A percentile compares a stretch with the other conserved stretches of the same genome.
These are phyloP conservation scores for Calyptomena viridis DNA, from an alignment of 2,113 vertebrate species.

Conservation along the genomic window DNA sequence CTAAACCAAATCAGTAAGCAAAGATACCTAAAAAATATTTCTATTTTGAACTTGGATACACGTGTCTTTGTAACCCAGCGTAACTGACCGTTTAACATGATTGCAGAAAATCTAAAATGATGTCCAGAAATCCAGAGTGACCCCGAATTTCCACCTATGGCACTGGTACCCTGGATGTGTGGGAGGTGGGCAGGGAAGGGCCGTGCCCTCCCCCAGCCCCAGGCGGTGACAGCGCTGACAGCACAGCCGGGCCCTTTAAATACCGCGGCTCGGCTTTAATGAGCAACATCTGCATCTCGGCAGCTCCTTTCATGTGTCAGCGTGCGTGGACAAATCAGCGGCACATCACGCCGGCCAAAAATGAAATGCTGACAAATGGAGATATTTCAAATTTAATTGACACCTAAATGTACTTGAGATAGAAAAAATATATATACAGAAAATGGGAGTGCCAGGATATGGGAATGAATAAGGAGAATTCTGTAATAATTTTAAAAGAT, in stretches of 20 bases:
- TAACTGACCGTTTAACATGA: not conserved
- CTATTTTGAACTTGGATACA: not conserved
- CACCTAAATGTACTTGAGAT: slow-evolving; percentile 89
- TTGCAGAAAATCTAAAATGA: not conserved
- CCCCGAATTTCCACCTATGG: rapidly evolving
- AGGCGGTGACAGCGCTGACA: slow-evolving; percentile 79
- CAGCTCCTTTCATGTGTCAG: slow-evolving; percentile 86
- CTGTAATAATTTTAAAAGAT: slow-evolving; percentile 35
- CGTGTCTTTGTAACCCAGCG: not conserved
- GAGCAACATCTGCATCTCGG: slow-evolving; percentile 88
- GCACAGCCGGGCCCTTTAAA: not conserved
- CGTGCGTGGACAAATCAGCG: slow-evolving; percentile 89
- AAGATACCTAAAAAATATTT: not conserved
- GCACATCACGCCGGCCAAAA: slow-evolving; percentile 84
- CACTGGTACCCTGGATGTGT: rapidly evolving
- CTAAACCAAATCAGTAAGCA: not conserved
- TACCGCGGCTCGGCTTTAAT: slow-evolving; percentile 85
- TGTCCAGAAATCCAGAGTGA: not conserved
- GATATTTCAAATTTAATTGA: slow-evolving; percentile 99
- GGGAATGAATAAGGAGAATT: slow-evolving; percentile 71
- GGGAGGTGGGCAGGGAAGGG: not conserved
- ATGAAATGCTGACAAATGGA: slow-evolving; percentile 99
- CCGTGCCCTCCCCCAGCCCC: too few species aligned
- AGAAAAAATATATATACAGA: slow-evolving; percentile 57
- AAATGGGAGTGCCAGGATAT: slow-evolving; percentile 76